Conservation (phyloP, 2,888 invertebrate genomes). For the Limnephilus lunatus region DNA sequence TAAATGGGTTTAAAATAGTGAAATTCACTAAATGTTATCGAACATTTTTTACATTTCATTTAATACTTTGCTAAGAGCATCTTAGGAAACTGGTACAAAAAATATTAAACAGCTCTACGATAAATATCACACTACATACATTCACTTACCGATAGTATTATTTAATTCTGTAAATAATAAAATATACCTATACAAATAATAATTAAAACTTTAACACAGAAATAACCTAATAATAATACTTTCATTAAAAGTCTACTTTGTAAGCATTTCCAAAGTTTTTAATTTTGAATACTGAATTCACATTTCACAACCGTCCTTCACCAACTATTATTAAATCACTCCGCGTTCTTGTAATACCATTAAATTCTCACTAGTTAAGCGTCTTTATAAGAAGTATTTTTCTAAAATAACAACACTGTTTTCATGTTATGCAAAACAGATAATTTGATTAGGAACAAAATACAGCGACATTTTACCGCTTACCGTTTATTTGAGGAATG, state of each 20-base stretch:
- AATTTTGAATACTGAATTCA: slow-evolving; percentile 12
- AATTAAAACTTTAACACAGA: neutral
- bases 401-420: slow-evolving; percentile 3
- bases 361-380: slow-evolving; percentile 26
- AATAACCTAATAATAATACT: slow-evolving; percentile 2
- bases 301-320: slow-evolving; percentile 17
- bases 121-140: slow-evolving; percentile 2
- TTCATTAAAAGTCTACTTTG: slow-evolving; percentile 12
- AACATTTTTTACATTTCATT: neutral
- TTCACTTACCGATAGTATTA: neutral
- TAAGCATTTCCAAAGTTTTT: slow-evolving; percentile 30
- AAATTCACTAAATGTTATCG: neutral
- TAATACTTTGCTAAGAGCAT: neutral
- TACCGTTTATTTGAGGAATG: slow-evolving; percentile 32
- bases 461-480: slow-evolving; percentile 23
- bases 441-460: slow-evolving; percentile 44
- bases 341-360: slow-evolving; percentile 5
- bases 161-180: neutral
- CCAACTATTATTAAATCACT: slow-evolving; percentile 16
- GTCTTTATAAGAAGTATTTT: slow-evolving; percentile 5
- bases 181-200: neutral
- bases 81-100: neutral
- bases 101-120: neutral
- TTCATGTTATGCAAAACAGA: neutral
- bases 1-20: neutral